Conservation (phyloP, 2,113 vertebrate species). For the Zapus hudsonius region DNA sequence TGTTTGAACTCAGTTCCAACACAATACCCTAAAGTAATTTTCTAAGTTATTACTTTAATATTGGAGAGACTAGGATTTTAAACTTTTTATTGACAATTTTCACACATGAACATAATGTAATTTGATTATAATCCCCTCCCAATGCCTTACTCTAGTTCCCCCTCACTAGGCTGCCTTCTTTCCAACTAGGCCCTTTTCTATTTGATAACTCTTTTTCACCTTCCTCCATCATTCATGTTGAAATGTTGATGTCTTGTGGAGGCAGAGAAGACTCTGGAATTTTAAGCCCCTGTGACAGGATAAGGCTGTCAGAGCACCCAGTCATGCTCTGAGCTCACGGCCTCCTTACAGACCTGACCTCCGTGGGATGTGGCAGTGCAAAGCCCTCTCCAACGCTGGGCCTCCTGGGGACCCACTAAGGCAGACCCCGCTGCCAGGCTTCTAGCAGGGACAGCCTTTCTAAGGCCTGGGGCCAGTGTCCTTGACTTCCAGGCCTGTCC, state of each 20-base stretch:
- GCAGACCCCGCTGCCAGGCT: not conserved
- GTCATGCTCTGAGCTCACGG: not conserved
- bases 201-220: no score
- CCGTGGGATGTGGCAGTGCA: not conserved
- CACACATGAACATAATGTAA: no score
- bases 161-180: no score
- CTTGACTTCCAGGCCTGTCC: not conserved
- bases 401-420: not conserved
- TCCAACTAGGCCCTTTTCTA: no score
- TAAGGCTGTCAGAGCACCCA: not conserved
- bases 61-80: not conserved
- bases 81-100: not conserved
- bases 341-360: not conserved
- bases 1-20: conserved; percentile 14
- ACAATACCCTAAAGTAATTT: not conserved
- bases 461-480: not conserved
- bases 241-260: no score
- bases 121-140: no score
- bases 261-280: not conserved
- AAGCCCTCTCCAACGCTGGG: not conserved
- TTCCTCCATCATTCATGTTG: no score
- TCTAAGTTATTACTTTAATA: conserved; percentile 37
- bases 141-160: not conserved
- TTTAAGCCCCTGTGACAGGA: no score
- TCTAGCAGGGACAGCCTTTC: not conserved